Base-by-base conservation (phyloP, 2,888 invertebrate species). In the Rhamphomyia laevipes region DNA sequence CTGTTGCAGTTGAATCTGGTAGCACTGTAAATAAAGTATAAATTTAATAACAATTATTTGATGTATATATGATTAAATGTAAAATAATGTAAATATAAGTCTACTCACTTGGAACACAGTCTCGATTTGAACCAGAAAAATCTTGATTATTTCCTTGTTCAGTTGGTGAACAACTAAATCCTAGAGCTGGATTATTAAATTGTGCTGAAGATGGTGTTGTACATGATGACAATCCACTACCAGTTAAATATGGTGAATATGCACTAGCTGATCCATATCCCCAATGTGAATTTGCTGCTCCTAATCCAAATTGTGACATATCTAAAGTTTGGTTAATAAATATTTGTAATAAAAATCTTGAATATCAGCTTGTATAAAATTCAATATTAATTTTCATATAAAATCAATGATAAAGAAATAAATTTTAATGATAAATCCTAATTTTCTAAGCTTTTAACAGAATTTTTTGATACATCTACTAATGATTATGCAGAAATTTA, bases 281-380 rank as follows among this genome's bases (percentile, higher is more conserved):
- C 90, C 90, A 90, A 65, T 86, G 86, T 12, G 87, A 84, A 70
- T 90, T 89, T 60, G 86, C 82, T 61, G 86, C 83, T 67, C 86
- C 84, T 64, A 87, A 71, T 42, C 87, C 86, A 65, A 89, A 88
- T 70, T 87, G 87, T 58, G 86, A 81, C 86, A 89, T 87, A 70
- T 88, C 87, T 88, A 73, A 4, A 67, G 17, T 38, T 61, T n/a
- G n/a, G n/a, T n/a, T n/a, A n/a, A n/a, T n/a, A n/a, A n/a, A n/a
- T n/a, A n/a, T n/a, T n/a, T n/a, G n/a, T n/a, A n/a, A n/a, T n/a
- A n/a, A n/a, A n/a, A n/a, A n/a, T n/a, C n/a, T n/a, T n/a, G n/a
- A n/a, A n/a, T n/a, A n/a, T n/a, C n/a, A n/a, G n/a, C 10, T 12
- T 37, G 21, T 37, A 42, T 35, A 18, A 49, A 31, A 41, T 3